phyloP scores from a whole-genome alignment of 53 echinoderm and acorn worm species.

The Holothuria leucospilota region DNA sequence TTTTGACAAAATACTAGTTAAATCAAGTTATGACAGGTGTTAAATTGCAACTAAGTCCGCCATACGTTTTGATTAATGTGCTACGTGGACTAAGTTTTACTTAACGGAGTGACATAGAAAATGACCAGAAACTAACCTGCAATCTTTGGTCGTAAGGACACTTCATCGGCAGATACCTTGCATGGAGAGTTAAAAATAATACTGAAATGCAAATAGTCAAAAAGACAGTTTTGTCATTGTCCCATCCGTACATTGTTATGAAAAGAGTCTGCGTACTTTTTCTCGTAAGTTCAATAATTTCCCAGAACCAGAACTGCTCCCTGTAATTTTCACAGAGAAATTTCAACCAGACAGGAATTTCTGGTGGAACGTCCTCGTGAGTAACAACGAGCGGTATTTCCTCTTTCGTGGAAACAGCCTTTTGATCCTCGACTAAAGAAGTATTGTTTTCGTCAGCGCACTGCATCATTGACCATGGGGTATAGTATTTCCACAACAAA shows the following conservation, averaged over 20 bases:
- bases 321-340: conserved; percentile 40
- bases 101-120: too few relatives aligned
- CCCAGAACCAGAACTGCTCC: conserved; percentile 34
- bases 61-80: too few relatives aligned
- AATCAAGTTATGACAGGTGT: too few relatives aligned
- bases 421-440: background rate
- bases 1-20: too few relatives aligned
- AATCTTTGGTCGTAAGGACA: conserved; percentile 17
- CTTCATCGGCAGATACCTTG: conserved; percentile 29
- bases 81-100: too few relatives aligned
- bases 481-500: conserved; percentile 46
- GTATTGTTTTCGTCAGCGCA: too few relatives aligned
- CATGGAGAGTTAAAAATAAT: conserved; percentile 25
- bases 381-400: conserved; percentile 25
- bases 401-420: background rate
- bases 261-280: conserved; percentile 1
- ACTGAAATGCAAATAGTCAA: conserved; percentile 23
- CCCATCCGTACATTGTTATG: conserved; percentile 22
- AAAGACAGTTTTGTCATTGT: background rate
- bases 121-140: conserved; percentile 9
- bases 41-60: too few relatives aligned
- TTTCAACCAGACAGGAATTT: conserved; percentile 1
- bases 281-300: conserved; percentile 37
- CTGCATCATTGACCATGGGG: background rate
- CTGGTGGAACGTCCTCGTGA: conserved; percentile 19